Conservation (phyloP, 2,797 vertebrate genomes). For the Anas bernieri region DNA sequence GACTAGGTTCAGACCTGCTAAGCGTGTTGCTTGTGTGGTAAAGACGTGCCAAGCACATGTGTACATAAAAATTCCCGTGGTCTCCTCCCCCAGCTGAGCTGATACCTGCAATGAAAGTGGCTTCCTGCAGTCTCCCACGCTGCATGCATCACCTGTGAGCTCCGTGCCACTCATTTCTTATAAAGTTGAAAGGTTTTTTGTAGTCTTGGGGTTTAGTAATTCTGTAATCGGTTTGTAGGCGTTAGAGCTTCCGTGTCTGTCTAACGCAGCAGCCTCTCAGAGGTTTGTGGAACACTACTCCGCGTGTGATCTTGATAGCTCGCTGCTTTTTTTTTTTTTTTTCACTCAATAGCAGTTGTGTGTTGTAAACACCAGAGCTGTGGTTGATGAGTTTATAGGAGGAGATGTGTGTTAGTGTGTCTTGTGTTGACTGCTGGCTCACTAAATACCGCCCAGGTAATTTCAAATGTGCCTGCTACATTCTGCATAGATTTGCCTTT, state of each 20-base stretch:
- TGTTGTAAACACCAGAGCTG: constrained; percentile 26
- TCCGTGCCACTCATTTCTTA: neutral
- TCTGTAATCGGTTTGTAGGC: constrained; percentile 12
- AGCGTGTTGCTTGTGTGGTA: neutral
- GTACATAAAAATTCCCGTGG: neutral
- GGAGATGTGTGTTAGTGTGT: neutral
- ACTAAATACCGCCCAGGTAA: neutral
- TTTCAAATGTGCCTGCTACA: neutral
- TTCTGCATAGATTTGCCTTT: neutral
- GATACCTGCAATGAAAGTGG: neutral
- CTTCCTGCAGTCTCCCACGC: constrained; percentile 8
- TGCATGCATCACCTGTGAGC: neutral
- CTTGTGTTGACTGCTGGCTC: neutral
- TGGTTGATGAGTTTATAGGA: neutral
- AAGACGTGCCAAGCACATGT: neutral
- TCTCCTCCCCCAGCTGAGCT: neutral
- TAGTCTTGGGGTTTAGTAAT: neutral
- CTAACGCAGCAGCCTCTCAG: neutral
- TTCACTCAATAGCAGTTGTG: neutral
- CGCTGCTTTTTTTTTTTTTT: neutral
- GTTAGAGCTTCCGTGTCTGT: constrained; percentile 9
- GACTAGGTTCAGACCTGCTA: neutral
- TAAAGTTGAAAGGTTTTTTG: constrained; percentile 14
- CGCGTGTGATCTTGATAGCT: neutral
- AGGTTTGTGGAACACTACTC: neutral